Conservation (phyloP, 2,797 vertebrate species). For the Micromesistius poutassou region DNA sequence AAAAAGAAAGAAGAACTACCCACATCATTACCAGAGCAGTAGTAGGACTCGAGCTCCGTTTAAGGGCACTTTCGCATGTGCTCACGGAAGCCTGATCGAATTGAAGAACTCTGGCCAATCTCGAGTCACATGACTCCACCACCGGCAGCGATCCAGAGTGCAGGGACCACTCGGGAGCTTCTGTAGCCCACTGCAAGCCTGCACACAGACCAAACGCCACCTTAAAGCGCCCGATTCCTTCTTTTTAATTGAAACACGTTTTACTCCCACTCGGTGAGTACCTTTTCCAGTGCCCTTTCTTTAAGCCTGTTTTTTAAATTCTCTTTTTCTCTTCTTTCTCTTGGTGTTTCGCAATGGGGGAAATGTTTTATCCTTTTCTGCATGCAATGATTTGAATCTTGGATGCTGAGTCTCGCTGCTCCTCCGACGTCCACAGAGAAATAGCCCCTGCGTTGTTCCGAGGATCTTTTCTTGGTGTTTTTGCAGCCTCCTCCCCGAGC, state of each 20-base stretch:
- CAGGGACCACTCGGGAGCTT: too few species aligned
- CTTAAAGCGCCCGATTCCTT: neutral
- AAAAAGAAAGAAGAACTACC: neutral
- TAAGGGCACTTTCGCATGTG: neutral
- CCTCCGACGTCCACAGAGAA: neutral
- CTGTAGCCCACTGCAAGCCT: neutral
- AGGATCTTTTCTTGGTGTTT: neutral
- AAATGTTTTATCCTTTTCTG: neutral
- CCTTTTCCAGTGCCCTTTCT: slow-evolving; percentile 77
- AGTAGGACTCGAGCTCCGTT: too few species aligned
- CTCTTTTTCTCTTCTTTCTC: slow-evolving; percentile 40
- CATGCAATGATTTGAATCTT: neutral
- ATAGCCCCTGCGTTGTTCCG: slow-evolving; percentile 4
- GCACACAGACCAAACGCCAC: neutral
- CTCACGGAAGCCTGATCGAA: neutral
- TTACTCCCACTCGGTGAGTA: slow-evolving; percentile 6
- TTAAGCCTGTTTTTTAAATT: slow-evolving; percentile 52
- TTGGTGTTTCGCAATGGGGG: slow-evolving; percentile 20
- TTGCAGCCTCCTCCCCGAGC: neutral
- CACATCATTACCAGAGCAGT: neutral
- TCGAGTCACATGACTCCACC: neutral
- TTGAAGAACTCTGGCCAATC: neutral
- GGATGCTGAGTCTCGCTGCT: neutral
- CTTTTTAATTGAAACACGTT: neutral
- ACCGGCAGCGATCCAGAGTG: neutral